Conservation (phyloP, 2,797 vertebrate species). For the Etheostoma perlongum region DNA sequence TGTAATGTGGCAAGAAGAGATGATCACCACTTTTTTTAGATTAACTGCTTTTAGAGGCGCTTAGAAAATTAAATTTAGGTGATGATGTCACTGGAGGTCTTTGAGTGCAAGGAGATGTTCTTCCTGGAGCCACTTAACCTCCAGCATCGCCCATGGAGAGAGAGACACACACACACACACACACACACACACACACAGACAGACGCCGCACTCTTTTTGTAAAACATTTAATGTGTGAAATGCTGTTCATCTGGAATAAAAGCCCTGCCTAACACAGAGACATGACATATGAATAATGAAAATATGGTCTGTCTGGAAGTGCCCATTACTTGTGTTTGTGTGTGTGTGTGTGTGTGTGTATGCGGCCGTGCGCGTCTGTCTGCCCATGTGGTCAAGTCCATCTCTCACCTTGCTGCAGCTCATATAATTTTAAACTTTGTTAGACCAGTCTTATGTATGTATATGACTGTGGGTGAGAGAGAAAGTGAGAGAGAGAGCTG, state of each 20-base stretch:
- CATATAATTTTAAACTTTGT: constrained; percentile 50
- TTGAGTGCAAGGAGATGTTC: constrained; percentile 75
- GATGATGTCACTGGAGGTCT: constrained; percentile 73
- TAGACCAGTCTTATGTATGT: constrained; percentile 17
- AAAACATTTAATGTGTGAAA: constrained; percentile 78
- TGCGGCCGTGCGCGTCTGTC: neutral
- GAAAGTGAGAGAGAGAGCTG: neutral
- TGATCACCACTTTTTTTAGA: constrained; percentile 65
- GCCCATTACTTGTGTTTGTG: constrained; percentile 51
- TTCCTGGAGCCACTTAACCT: constrained; percentile 75
- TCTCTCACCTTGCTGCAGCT: constrained; percentile 80
- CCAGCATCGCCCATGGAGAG: constrained; percentile 43
- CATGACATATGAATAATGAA: constrained; percentile 77
- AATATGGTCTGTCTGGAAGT: constrained; percentile 51
- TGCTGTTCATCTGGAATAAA: constrained; percentile 80
- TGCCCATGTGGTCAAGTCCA: constrained; percentile 35
- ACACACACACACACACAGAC: constrained; percentile 7
- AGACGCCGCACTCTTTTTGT: constrained; percentile 61
- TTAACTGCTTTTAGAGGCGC: constrained; percentile 54
- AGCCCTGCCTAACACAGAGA: constrained; percentile 70
- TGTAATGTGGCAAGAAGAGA: constrained; percentile 58
- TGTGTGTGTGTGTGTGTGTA: constrained; percentile 20
- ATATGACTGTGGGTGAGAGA: neutral
- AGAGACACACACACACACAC: constrained; percentile 14
- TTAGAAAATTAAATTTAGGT: constrained; percentile 65